phyloP scores from a whole-genome alignment of 2,113 vertebrate genomes.

The Oryzias celebensis region DNA sequence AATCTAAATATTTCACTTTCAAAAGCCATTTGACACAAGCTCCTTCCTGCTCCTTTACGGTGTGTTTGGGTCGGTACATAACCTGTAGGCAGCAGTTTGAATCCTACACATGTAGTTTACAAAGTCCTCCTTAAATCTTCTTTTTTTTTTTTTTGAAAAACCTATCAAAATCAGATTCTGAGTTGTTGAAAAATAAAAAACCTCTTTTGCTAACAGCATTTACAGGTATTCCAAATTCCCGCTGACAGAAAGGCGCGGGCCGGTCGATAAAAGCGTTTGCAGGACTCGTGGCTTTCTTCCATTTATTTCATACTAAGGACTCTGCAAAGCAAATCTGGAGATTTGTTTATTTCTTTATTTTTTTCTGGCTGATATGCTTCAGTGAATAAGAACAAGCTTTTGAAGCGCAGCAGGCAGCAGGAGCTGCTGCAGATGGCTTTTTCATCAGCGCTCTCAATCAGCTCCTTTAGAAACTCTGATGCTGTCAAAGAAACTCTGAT shows the following conservation, averaged over 20 bases:
- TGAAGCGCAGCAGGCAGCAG: conserved; percentile 50
- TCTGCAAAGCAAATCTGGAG: conserved; percentile 8
- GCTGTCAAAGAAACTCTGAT: conserved; percentile 6
- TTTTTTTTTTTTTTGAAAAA: conserved; percentile 1
- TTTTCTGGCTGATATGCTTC: conserved; percentile 14
- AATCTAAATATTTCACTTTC: no score
- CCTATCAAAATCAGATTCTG: background rate
- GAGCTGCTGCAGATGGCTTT: conserved; percentile 40
- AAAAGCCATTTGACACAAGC: no score
- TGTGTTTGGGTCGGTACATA: no score
- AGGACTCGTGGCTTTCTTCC: conserved; percentile 8
- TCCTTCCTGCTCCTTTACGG: no score
- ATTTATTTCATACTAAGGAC: conserved; percentile 13
- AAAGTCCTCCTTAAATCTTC: background rate
- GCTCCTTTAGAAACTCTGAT: conserved; percentile 15
- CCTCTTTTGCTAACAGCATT: background rate
- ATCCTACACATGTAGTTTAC: background rate
- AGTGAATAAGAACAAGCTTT: conserved; percentile 38
- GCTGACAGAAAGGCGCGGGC: background rate
- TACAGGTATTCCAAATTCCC: background rate
- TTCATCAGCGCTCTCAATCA: conserved; percentile 24
- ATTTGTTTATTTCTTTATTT: background rate
- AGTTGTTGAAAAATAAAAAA: background rate
- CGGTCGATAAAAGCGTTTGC: conserved; percentile 10
- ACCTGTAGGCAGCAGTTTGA: no score